Conservation (phyloP, 2,797 vertebrate species). For the Passerculus sandwichensis region DNA sequence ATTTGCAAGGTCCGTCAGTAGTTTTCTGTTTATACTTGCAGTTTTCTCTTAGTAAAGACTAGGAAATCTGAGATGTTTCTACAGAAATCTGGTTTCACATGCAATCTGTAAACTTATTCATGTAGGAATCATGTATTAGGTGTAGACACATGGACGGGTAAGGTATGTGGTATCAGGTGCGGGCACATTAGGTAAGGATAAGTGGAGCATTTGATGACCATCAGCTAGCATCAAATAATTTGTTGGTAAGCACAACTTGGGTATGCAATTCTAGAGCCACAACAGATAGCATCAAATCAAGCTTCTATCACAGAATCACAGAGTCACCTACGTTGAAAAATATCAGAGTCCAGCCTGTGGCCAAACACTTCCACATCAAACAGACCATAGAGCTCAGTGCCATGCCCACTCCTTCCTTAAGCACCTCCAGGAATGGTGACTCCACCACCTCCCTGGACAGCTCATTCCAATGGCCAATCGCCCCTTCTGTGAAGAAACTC, state of each 20-base stretch:
- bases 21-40: neutral
- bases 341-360: neutral
- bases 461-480: neutral
- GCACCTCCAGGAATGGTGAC: neutral
- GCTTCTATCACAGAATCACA: neutral
- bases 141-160: neutral
- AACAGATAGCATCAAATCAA: neutral
- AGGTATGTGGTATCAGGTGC: neutral
- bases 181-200: neutral
- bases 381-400: neutral
- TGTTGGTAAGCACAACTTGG: neutral
- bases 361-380: neutral
- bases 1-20: neutral
- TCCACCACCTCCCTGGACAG: no score
- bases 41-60: neutral
- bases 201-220: fast-evolving
- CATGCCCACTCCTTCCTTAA: neutral
- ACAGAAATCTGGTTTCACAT: neutral
- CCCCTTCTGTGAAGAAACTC: neutral
- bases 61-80: neutral
- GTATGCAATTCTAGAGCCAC: neutral
- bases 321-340: neutral
- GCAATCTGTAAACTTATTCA: neutral
- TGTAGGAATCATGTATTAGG: neutral
- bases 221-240: neutral